Percentiles rank a stretch among this genome's conserved stretches.
These are phyloP conservation scores for Promerops cafer DNA, from an alignment of 2,113 vertebrate genomes.

Conservation along the genomic window DNA sequence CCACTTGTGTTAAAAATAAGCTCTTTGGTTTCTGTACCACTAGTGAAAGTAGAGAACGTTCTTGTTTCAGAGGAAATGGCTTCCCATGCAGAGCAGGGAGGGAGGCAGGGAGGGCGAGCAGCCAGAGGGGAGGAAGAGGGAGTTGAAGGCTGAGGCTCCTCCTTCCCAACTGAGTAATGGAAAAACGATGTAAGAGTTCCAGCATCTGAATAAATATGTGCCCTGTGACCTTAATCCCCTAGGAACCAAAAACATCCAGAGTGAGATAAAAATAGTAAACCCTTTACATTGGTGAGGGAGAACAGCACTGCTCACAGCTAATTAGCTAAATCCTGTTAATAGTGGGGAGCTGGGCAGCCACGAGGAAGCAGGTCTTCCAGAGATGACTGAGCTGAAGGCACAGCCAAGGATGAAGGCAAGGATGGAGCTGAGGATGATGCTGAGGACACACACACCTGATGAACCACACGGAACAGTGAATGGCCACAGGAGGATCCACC, in stretches of 20 bases:
- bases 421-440: neutral
- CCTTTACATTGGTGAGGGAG: constrained; percentile 46
- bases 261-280: constrained; percentile 78
- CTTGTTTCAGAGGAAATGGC: neutral
- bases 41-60: neutral
- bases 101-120: neutral
- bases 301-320: neutral
- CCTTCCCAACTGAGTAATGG: constrained; percentile 77
- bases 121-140: constrained; percentile 42
- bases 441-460: neutral
- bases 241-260: constrained; percentile 63
- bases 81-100: neutral
- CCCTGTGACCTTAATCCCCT: constrained; percentile 75
- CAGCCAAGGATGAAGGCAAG: neutral
- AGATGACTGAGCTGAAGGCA: neutral
- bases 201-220: constrained; percentile 78
- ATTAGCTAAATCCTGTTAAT: constrained; percentile 26
- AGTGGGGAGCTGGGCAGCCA: neutral
- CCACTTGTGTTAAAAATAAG: neutral
- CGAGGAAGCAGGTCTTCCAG: neutral
- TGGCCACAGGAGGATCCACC: neutral
- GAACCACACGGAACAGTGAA: accelerated
- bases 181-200: constrained; percentile 86
- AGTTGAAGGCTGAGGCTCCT: constrained; percentile 59
- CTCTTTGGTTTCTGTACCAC: neutral